These are phyloP conservation scores for Falcaria lacertinaria DNA, from an alignment of 2,888 invertebrate genomes.

Conservation along the genomic window DNA sequence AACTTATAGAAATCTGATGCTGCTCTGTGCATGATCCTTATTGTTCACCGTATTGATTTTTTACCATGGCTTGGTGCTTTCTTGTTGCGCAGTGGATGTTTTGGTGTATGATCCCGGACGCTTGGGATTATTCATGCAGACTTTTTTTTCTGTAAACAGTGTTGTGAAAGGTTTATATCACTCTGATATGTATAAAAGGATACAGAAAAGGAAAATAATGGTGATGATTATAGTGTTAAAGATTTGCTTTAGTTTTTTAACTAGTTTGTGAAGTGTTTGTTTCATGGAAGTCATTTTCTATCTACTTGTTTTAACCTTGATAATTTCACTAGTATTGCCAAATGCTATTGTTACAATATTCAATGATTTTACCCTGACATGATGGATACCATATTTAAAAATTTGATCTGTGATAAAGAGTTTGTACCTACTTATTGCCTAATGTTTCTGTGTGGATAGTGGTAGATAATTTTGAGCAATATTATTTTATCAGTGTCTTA, in stretches of 20 bases:
- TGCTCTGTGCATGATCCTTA: conserved; percentile 54
- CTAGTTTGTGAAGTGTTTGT: background rate
- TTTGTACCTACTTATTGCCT: too few species aligned
- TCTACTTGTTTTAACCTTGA: too few species aligned
- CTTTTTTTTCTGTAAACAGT: conserved; percentile 11
- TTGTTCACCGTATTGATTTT: conserved; percentile 75
- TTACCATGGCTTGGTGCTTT: conserved; percentile 44
- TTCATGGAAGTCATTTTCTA: conserved; percentile 1
- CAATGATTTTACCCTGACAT: too few species aligned
- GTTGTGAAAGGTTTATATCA: background rate
- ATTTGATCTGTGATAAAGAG: too few species aligned
- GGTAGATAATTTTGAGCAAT: too few species aligned
- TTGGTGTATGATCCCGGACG: conserved; percentile 17
- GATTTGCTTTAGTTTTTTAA: background rate
- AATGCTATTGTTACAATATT: too few species aligned
- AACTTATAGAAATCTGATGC: conserved; percentile 52
- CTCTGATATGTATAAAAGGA: background rate
- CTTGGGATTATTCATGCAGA: conserved; percentile 17
- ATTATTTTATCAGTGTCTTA: too few species aligned
- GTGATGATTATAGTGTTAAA: background rate
- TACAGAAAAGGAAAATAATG: background rate
- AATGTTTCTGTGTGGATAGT: too few species aligned
- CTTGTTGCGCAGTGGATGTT: conserved; percentile 26
- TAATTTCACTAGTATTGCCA: too few species aligned
- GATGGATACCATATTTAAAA: too few species aligned